Base-by-base conservation (phyloP, 2,888 invertebrate genomes). In the Iphiclides podalirius region DNA sequence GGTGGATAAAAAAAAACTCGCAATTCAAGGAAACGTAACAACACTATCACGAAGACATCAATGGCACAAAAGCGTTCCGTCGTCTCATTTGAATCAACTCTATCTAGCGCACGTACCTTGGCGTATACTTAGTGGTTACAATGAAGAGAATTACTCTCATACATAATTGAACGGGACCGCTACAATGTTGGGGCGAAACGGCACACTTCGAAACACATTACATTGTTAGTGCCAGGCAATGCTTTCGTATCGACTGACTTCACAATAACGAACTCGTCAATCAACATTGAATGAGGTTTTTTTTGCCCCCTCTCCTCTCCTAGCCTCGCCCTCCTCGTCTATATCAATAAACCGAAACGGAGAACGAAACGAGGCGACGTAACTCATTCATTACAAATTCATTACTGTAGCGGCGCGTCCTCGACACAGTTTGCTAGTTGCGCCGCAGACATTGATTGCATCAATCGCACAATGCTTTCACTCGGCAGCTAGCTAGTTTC, bases 391-490 rank as follows among this genome's bases (percentile, higher is more conserved):
- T 63, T 65, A 61, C 55, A 57, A 54, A 59, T 59, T 58, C 55
- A 61, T 58, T 58, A 57, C 47, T 54, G 51, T 7, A 16, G 15
- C 14, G 41, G 58, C 57, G 58, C 63, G 73, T 67, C 77, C 77
- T 72, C 74, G 77, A 72, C 76, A 74, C 66, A 78, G 72, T 73
- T 78, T 64, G 64, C 62, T 64, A 77, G 71, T 73, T 78, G 64
- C 65, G 64, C 62, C 66, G 64, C 73, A 70, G 69, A 70, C 68
- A 62, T 60, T 61, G 63, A 64, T 73, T 74, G 75, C 77, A 79
- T 73, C 78, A 78, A 75, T 72, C 73, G 75, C 73, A 71, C 70
- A 78, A 72, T 76, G 85, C 85, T 86, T 86, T 86, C 86, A 78
- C 85, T 75, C 70, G 65, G 60, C 71, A 65, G 70, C 69, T 71